phyloP scores from a whole-genome alignment of 1,140 invertebrate genomes.

The Caenorhabditis brenneri region DNA sequence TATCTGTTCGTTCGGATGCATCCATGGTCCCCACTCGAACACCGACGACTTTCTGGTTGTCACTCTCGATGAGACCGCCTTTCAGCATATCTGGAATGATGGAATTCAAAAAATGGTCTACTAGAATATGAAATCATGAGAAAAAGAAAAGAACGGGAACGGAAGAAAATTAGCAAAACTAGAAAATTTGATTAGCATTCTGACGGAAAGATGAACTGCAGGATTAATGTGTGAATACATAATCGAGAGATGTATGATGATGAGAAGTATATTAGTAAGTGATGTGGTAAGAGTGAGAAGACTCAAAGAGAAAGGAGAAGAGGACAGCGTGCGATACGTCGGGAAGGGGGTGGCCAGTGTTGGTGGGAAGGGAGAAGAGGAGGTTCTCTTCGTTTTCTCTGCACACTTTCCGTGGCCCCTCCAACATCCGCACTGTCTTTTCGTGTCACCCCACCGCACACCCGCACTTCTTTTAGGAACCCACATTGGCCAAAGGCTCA shows the following conservation, averaged over 20 bases:
- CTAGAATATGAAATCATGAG: neutral
- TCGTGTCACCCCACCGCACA: neutral
- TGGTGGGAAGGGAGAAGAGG: neutral
- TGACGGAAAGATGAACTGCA: neutral
- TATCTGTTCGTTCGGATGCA: neutral
- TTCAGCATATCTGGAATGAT: slow-evolving; percentile 9
- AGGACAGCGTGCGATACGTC: slow-evolving; percentile 1
- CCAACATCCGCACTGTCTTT: neutral
- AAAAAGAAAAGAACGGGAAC: neutral
- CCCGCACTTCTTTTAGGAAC: slow-evolving; percentile 24
- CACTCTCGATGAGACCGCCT: slow-evolving; percentile 9
- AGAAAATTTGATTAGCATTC: neutral
- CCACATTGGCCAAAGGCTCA: neutral
- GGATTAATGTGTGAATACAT: slow-evolving; percentile 22
- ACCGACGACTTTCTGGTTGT: slow-evolving; percentile 5
- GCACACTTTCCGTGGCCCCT: neutral
- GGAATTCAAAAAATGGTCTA: neutral
- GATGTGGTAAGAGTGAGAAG: slow-evolving; percentile 32
- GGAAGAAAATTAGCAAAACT: neutral
- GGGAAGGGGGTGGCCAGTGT: slow-evolving; percentile 15
- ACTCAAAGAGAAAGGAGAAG: neutral
- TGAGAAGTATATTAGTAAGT: slow-evolving; percentile 25
- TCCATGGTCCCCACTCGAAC: slow-evolving; percentile 12
- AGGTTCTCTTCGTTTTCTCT: neutral
- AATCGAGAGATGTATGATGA: neutral